Evolutionary conservation across 2,888 invertebrate genomes (phyloP).

Genomic region (Pachycephus smyrnensis): DNA sequence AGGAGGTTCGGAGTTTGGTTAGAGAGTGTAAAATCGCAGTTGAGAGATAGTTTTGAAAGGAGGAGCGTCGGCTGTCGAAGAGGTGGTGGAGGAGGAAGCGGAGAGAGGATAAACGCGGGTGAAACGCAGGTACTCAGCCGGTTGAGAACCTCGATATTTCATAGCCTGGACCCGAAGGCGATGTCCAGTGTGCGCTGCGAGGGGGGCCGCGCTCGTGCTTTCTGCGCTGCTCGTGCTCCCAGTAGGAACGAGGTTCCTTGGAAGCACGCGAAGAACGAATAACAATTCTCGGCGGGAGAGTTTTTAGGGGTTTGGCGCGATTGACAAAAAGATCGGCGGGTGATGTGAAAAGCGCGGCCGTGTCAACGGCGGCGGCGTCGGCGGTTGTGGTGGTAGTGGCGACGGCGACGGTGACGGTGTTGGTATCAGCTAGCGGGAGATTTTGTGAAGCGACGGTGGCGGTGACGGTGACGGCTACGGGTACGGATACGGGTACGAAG

Average conservation of each 20-base stretch:
- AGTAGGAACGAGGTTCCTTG: neutral
- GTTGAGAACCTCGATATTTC: conserved; percentile 52
- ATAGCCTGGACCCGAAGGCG: conserved; percentile 45
- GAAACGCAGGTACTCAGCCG: conserved; percentile 12
- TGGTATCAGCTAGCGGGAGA: conserved; percentile 10
- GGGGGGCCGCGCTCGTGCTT: conserved; percentile 42
- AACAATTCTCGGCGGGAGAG: conserved; percentile 1
- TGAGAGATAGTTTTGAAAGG: conserved; percentile 23
- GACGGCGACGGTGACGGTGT: neutral
- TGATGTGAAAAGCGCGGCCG: conserved; percentile 8
- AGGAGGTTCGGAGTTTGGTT: neutral
- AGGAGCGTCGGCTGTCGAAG: conserved; percentile 8
- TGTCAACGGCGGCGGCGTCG: neutral
- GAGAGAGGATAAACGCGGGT: conserved; percentile 7
- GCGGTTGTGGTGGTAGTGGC: neutral
- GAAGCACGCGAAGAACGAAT: neutral
- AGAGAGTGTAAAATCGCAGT: neutral
- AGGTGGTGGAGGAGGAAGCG: conserved; percentile 3
- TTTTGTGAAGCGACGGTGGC: conserved; percentile 20
- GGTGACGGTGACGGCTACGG: conserved; percentile 28
- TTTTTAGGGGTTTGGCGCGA: neutral
- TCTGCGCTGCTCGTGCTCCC: conserved; percentile 29
- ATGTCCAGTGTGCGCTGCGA: conserved; percentile 49
- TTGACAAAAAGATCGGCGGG: conserved; percentile 2
- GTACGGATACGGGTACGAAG: conserved; percentile 9